These are phyloP conservation scores for Piliocolobus tephrosceles DNA, from an alignment of 2,113 vertebrate genomes.

Conservation along the genomic window DNA sequence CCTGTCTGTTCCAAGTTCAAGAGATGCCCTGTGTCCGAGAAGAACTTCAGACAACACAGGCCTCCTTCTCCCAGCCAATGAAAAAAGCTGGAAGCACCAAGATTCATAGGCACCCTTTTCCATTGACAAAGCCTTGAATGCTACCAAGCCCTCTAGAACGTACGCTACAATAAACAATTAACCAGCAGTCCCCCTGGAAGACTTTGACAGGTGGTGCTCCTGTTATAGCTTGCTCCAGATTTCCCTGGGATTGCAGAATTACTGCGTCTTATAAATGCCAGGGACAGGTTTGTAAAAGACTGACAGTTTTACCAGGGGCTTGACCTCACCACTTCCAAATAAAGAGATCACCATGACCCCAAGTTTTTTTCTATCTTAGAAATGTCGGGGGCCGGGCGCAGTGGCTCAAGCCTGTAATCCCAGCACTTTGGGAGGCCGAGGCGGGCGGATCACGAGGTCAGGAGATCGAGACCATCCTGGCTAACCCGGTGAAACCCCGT, in stretches of 20 bases:
- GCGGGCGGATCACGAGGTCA: too few relatives aligned
- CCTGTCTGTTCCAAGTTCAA: not conserved
- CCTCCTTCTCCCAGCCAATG: not conserved
- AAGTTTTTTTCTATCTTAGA: not conserved
- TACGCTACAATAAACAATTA: not conserved
- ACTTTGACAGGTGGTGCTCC: not conserved
- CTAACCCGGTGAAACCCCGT: too few relatives aligned
- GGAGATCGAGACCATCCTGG: too few relatives aligned
- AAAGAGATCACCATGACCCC: not conserved
- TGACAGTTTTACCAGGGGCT: not conserved
- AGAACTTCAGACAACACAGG: not conserved
- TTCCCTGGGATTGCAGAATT: not conserved
- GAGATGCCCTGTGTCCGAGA: not conserved
- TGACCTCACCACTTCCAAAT: slow-evolving; percentile 17
- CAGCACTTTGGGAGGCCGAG: too few relatives aligned
- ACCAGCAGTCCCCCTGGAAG: not conserved
- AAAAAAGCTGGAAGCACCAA: not conserved
- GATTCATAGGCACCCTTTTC: not conserved
- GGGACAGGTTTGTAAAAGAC: not conserved
- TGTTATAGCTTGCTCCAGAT: not conserved
- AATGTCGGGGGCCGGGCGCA: fast-evolving
- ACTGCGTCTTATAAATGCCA: not conserved
- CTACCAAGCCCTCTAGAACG: not conserved
- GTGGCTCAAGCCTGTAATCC: too few relatives aligned
- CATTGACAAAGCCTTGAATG: not conserved